Evolutionary conservation across 2,797 vertebrate species (phyloP).

Genomic region (Lindbergichthys nudifrons): DNA sequence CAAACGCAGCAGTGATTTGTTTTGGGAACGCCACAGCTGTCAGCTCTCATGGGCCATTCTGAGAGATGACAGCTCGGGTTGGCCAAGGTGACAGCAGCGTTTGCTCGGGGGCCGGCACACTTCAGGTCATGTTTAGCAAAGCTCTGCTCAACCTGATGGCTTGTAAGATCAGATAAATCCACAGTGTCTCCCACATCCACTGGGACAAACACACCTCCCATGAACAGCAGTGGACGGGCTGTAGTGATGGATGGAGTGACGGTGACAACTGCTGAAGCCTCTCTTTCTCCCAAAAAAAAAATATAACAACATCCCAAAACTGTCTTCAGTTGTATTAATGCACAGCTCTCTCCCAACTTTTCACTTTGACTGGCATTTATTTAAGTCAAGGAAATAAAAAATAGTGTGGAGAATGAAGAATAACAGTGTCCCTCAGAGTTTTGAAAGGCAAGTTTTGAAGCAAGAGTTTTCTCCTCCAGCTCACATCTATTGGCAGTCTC

Average conservation of each 20-base stretch:
- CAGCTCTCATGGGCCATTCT: conserved; percentile 76
- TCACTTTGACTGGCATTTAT: conserved; percentile 49
- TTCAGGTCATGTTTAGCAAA: conserved; percentile 88
- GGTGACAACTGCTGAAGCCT: conserved; percentile 58
- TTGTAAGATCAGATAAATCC: conserved; percentile 89
- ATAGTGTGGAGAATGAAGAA: conserved; percentile 51
- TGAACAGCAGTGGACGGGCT: conserved; percentile 62
- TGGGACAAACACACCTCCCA: conserved; percentile 80
- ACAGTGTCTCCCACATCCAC: conserved; percentile 77
- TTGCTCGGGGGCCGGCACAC: conserved; percentile 87
- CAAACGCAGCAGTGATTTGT: conserved; percentile 83
- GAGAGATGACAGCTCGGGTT: conserved; percentile 80
- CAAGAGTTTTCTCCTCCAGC: conserved; percentile 58
- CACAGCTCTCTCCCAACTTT: conserved; percentile 31
- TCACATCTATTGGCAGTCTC: conserved; percentile 67
- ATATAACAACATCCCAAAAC: neutral
- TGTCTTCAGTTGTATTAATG: conserved; percentile 46
- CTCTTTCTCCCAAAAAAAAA: conserved; percentile 11
- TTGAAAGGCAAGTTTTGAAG: conserved; percentile 71
- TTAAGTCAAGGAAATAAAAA: conserved; percentile 24
- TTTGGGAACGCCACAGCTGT: conserved; percentile 85
- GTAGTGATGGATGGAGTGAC: conserved; percentile 40
- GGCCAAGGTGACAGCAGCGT: conserved; percentile 85
- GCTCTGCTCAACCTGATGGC: conserved; percentile 87
- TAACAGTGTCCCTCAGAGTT: conserved; percentile 54